A percentile compares a stretch with the other conserved stretches of the same genome.
Evolutionary conservation across 23 tunicate species (phyloP).

Genomic region (Halocynthia aurantium): DNA sequence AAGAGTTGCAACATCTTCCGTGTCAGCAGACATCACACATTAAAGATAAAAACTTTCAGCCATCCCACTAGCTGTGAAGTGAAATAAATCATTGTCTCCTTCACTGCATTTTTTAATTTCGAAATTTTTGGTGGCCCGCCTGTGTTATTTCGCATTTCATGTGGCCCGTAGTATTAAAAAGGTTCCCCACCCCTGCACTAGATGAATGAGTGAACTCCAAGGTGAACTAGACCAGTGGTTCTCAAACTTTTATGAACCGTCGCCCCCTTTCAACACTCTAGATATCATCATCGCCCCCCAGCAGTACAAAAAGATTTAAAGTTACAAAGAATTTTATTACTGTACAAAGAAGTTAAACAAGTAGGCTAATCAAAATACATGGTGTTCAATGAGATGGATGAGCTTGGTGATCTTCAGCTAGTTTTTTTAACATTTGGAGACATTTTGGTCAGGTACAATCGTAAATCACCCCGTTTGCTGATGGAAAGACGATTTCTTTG

Average conservation of each 20-base stretch:
- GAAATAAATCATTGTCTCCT: too few species aligned
- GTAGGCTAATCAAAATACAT: background rate
- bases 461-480: constrained; percentile 37
- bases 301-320: constrained; percentile 10
- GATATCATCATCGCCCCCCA: constrained; percentile 25
- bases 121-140: too few species aligned
- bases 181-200: too few species aligned
- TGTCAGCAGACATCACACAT: too few species aligned
- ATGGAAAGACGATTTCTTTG: constrained; percentile 44
- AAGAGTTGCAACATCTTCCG: too few species aligned
- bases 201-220: too few species aligned
- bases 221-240: too few species aligned
- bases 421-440: constrained; percentile 31
- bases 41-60: too few species aligned
- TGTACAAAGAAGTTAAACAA: constrained; percentile 9
- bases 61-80: too few species aligned
- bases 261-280: constrained; percentile 7
- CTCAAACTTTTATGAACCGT: background rate
- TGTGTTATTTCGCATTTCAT: too few species aligned
- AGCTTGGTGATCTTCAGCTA: constrained; percentile 25
- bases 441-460: constrained; percentile 24
- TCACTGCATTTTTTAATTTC: too few species aligned
- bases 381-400: constrained; percentile 31
- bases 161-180: too few species aligned
- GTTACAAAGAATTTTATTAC: constrained; percentile 2